Evolutionary conservation across 1,140 invertebrate genomes (phyloP).

Genomic region (Lutraria rhynchaena): DNA sequence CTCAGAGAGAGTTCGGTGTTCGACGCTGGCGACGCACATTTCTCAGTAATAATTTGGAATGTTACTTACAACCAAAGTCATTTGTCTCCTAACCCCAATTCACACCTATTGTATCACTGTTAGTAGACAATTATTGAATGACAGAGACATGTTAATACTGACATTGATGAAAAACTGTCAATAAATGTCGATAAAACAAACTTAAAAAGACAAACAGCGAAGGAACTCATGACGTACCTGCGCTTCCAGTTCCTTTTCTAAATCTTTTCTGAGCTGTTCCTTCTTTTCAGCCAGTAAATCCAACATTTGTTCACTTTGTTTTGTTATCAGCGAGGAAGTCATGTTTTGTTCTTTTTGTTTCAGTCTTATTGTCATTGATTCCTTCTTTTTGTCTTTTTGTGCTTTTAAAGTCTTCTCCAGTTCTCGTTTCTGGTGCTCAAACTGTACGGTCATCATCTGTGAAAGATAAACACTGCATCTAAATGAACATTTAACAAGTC

Average conservation of each 20-base stretch:
- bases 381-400: slow-evolving; percentile 77
- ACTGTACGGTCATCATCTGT: slow-evolving; percentile 78
- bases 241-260: slow-evolving; percentile 70
- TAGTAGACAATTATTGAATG: no score
- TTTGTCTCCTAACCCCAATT: no score
- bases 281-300: slow-evolving; percentile 78
- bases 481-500: no score
- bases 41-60: no score
- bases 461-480: not conserved
- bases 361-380: slow-evolving; percentile 77
- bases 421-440: slow-evolving; percentile 80
- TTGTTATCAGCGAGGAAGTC: slow-evolving; percentile 78
- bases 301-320: slow-evolving; percentile 81
- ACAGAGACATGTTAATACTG: no score
- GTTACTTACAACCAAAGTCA: no score
- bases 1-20: no score
- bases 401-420: slow-evolving; percentile 78
- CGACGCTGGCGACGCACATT: no score
- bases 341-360: slow-evolving; percentile 78
- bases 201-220: no score
- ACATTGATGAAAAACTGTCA: no score
- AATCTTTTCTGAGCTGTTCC: slow-evolving; percentile 77
- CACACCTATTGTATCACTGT: no score
- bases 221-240: slow-evolving; percentile 22
- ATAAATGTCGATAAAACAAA: no score